phyloP scores from a whole-genome alignment of 2,797 vertebrate species.

The Sebastes cheni region DNA sequence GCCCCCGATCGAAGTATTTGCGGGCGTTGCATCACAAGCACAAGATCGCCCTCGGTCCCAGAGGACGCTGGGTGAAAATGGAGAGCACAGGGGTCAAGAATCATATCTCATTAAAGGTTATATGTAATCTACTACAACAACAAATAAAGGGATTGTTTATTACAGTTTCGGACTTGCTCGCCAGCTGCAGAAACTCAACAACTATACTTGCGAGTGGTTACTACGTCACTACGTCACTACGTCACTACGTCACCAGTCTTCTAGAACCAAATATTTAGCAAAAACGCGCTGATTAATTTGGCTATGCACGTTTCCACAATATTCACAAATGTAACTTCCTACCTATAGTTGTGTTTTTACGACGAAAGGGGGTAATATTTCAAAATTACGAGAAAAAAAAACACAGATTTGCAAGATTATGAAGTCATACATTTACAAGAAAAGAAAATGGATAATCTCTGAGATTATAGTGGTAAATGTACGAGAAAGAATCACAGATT shows the following conservation, averaged over 20 bases:
- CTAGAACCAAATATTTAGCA: not conserved
- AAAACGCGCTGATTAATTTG: not conserved
- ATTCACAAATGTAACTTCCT: not conserved
- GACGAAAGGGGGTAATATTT: no score
- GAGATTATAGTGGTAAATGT: no score
- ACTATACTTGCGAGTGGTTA: not conserved
- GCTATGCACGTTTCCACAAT: not conserved
- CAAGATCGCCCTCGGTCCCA: not conserved
- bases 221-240: no score
- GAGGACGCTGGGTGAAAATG: not conserved
- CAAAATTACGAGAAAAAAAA: no score
- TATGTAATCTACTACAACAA: not conserved
- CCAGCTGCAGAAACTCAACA: not conserved
- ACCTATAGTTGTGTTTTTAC: no score
- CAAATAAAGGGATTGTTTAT: not conserved
- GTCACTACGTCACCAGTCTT: not conserved
- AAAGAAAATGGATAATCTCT: no score
- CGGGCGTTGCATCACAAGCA: slow-evolving; percentile 1
- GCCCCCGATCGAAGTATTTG: slow-evolving; percentile 9
- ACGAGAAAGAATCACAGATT: no score
- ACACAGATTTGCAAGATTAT: no score
- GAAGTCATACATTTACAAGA: no score
- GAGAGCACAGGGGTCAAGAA: not conserved
- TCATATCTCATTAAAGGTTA: not conserved
- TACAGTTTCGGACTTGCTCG: not conserved